Conservation (phyloP, 2,113 vertebrate genomes). For the Chrysemys picta region DNA sequence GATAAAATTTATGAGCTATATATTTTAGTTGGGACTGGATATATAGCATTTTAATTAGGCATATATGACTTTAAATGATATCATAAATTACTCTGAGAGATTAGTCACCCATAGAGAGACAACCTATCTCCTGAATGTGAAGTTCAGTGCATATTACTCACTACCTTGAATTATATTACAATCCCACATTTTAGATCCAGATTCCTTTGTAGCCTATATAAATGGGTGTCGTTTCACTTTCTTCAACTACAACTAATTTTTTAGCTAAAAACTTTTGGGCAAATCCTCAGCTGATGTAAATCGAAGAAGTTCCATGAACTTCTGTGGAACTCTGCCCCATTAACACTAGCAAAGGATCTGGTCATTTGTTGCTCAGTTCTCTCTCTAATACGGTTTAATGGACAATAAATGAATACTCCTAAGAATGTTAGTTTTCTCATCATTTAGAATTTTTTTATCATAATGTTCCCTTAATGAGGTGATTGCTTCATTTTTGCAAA, state of each 20-base stretch:
- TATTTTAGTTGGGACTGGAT: constrained; percentile 17
- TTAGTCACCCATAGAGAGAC: constrained; percentile 50
- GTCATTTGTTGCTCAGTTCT: not conserved
- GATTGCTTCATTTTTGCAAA: constrained; percentile 12
- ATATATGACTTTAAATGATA: constrained; percentile 50
- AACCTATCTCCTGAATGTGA: constrained; percentile 49
- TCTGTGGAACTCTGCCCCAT: not conserved
- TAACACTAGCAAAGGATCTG: not conserved
- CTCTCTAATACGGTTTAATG: not conserved
- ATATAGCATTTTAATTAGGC: constrained; percentile 32
- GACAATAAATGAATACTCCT: not conserved
- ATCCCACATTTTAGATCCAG: constrained; percentile 45
- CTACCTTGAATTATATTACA: constrained; percentile 44
- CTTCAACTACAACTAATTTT: constrained; percentile 23
- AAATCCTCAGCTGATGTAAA: not conserved
- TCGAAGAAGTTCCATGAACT: not conserved
- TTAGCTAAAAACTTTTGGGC: not conserved
- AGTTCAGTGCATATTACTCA: constrained; percentile 51
- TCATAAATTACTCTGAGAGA: constrained; percentile 68
- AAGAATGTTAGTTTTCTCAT: constrained; percentile 17
- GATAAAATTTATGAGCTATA: not conserved
- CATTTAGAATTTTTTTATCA: constrained; percentile 6
- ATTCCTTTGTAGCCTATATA: constrained; percentile 12
- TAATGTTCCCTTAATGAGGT: not conserved
- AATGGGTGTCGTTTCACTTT: constrained; percentile 31